Evolutionary conservation across 1,140 invertebrate species (phyloP).

Genomic region (Diorhabda carinulata): DNA sequence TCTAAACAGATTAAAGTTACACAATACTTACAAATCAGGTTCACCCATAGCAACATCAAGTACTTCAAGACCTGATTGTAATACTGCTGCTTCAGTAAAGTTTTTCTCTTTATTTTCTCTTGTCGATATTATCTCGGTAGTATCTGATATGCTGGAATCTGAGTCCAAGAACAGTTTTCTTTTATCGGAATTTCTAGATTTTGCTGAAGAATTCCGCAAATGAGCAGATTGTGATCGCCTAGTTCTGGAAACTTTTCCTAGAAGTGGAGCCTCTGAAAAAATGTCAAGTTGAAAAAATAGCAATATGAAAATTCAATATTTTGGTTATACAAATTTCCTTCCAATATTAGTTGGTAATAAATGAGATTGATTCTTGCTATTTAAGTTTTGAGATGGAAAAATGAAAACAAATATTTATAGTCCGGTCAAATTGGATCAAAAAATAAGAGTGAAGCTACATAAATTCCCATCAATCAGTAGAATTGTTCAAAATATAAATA

Average conservation of each 20-base stretch:
- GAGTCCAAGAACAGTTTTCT: constrained; percentile 33
- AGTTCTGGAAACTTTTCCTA: constrained; percentile 58
- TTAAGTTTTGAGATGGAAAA: too few relatives aligned
- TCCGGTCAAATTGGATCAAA: too few relatives aligned
- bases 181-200: constrained; percentile 42
- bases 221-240: constrained; percentile 58
- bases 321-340: background rate
- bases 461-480: too few relatives aligned
- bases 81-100: constrained; percentile 1
- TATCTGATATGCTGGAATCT: constrained; percentile 41
- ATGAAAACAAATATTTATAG: too few relatives aligned
- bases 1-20: too few relatives aligned
- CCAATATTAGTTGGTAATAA: background rate
- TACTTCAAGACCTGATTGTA: background rate
- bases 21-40: constrained; percentile 9
- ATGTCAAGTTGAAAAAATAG: too few relatives aligned
- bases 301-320: too few relatives aligned
- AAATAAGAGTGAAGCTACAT: too few relatives aligned
- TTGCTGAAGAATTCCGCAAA: constrained; percentile 46
- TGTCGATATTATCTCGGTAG: constrained; percentile 1
- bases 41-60: background rate
- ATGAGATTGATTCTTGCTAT: too few relatives aligned
- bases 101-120: background rate
- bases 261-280: constrained; percentile 48
- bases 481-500: too few relatives aligned